Percentiles rank a stretch among this genome's conserved stretches.
phyloP scores from a whole-genome alignment of 2,888 invertebrate genomes.

The Dioctria rufipes region DNA sequence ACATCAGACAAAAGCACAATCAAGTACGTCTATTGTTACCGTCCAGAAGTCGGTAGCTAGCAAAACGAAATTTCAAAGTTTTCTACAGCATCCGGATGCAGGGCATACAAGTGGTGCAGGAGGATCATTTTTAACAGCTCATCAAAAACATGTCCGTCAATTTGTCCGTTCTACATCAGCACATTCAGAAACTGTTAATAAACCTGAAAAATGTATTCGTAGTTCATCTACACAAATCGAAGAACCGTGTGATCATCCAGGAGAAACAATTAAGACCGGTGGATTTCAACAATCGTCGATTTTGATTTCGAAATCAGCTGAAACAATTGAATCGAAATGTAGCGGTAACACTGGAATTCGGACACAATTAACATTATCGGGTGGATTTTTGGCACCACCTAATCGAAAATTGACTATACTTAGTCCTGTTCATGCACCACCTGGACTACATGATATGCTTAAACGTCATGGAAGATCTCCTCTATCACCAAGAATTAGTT shows the following conservation, averaged over 20 bases:
- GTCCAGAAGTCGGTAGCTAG: conserved; percentile 63
- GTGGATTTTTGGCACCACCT: conserved; percentile 70
- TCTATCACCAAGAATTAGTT: conserved; percentile 70
- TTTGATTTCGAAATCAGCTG: conserved; percentile 71
- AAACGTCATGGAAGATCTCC: conserved; percentile 70
- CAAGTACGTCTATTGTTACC: conserved; percentile 68
- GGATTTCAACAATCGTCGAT: conserved; percentile 70
- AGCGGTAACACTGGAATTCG: conserved; percentile 65
- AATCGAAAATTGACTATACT: conserved; percentile 81
- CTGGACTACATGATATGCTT: conserved; percentile 74
- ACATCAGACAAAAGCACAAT: conserved; percentile 71
- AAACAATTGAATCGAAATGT: conserved; percentile 67
- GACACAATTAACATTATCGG: conserved; percentile 70
- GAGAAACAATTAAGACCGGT: conserved; percentile 62
- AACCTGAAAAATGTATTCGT: conserved; percentile 69
- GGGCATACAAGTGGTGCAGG: conserved; percentile 61
- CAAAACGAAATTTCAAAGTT: conserved; percentile 70
- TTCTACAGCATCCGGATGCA: conserved; percentile 69
- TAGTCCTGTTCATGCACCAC: conserved; percentile 80
- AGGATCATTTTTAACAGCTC: conserved; percentile 68
- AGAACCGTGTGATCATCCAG: conserved; percentile 61
- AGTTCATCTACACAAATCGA: conserved; percentile 71
- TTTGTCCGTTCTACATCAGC: conserved; percentile 71
- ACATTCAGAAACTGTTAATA: conserved; percentile 68
- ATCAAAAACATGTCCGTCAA: conserved; percentile 71